Evolutionary conservation across 2,888 invertebrate species (phyloP).

Genomic region (Amiota mariae): DNA sequence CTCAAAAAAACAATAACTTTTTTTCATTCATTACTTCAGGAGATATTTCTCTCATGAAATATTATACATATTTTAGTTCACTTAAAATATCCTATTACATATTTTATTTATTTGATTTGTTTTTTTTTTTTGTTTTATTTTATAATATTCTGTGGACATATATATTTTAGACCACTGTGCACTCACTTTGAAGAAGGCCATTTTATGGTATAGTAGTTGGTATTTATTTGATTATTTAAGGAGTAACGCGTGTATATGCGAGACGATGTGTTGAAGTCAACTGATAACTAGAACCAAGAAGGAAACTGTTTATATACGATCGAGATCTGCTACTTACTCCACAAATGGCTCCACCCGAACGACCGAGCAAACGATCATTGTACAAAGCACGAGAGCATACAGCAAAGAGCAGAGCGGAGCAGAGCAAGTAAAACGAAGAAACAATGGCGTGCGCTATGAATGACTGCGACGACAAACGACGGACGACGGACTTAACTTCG

Average conservation of each 20-base stretch:
- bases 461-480: not conserved
- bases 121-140: not conserved
- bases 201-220: constrained; percentile 56
- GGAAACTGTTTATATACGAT: constrained; percentile 72
- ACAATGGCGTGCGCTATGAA: constrained; percentile 35
- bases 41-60: not conserved
- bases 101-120: not conserved
- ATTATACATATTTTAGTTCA: not conserved
- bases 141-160: too few species aligned
- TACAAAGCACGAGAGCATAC: constrained; percentile 4
- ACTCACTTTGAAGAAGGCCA: constrained; percentile 75
- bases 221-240: constrained; percentile 46
- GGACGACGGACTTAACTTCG: constrained; percentile 19
- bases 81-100: constrained; percentile 6
- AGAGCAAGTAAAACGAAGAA: constrained; percentile 35
- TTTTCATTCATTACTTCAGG: too few species aligned
- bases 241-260: constrained; percentile 56
- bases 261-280: constrained; percentile 72
- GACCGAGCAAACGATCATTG: not conserved
- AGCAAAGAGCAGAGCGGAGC: constrained; percentile 42
- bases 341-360: constrained; percentile 72
- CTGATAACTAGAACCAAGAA: constrained; percentile 75
- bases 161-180: constrained; percentile 15
- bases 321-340: constrained; percentile 33
- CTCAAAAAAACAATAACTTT: not conserved